Conservation (phyloP, 2,113 vertebrate species). For the Anarhynchus alexandrinus region DNA sequence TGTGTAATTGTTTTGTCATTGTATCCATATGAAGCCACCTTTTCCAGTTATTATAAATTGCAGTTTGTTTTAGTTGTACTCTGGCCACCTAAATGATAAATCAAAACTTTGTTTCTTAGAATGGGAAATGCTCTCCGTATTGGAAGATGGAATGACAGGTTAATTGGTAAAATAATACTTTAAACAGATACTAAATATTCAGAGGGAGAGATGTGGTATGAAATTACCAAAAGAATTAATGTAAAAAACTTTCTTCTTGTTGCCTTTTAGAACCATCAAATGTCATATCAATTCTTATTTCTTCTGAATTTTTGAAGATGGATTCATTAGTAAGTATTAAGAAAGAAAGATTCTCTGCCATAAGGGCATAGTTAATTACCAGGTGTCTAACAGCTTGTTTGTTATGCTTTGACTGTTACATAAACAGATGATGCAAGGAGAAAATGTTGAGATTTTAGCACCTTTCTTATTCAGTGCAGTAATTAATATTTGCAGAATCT, state of each 20-base stretch:
- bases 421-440: background rate
- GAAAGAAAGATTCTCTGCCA: background rate
- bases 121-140: background rate
- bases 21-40: background rate
- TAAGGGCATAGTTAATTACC: background rate
- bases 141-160: background rate
- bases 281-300: constrained; percentile 99
- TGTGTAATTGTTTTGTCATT: background rate
- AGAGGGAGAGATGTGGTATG: background rate
- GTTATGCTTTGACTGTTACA: background rate
- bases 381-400: background rate
- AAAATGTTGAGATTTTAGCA: background rate
- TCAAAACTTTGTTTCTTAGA: background rate
- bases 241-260: background rate
- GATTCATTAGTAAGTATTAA: constrained; percentile 94
- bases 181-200: background rate
- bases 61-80: background rate
- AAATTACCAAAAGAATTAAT: background rate
- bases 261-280: constrained; percentile 93
- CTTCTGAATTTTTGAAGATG: constrained; percentile 99
- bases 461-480: background rate
- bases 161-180: background rate
- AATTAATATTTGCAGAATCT: background rate
- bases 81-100: background rate
- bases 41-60: background rate